Conservation (phyloP, 2,797 vertebrate genomes). For the Brachyalestes nurse region DNA sequence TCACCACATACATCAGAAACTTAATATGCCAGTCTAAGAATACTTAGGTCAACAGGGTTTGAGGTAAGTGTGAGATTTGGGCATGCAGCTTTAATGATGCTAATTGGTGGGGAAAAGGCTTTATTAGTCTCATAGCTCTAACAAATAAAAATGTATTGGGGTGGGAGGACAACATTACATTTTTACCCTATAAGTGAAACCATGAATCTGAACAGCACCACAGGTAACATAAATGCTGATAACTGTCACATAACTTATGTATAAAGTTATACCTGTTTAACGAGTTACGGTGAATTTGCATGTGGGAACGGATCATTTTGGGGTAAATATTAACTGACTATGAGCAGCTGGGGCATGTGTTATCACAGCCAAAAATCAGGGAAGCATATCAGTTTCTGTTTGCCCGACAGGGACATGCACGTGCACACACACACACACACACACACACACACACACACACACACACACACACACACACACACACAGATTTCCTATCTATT, state of each 20-base stretch:
- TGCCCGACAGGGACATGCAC: neutral
- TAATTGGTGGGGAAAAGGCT: too few relatives aligned
- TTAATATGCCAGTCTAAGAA: too few relatives aligned
- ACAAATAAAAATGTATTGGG: too few relatives aligned
- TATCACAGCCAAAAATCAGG: conserved; percentile 16
- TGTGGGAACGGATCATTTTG: neutral
- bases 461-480: neutral
- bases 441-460: neutral
- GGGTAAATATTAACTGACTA: conserved; percentile 19
- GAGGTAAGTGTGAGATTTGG: too few relatives aligned
- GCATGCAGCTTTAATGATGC: too few relatives aligned
- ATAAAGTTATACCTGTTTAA: neutral
- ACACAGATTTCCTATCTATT: conserved; percentile 14
- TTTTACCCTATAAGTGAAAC: too few relatives aligned
- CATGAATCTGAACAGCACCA: too few relatives aligned
- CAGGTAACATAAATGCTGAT: too few relatives aligned
- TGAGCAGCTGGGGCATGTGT: conserved; percentile 33
- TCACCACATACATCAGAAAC: too few relatives aligned
- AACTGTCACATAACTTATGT: neutral
- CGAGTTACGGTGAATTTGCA: neutral
- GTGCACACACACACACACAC: conserved; percentile 6
- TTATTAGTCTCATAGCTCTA: too few relatives aligned
- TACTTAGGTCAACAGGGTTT: too few relatives aligned
- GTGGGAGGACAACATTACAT: too few relatives aligned
- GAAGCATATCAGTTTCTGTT: conserved; percentile 24